phyloP scores from a whole-genome alignment of 1,140 invertebrate species.

The Mylabris phalerata region DNA sequence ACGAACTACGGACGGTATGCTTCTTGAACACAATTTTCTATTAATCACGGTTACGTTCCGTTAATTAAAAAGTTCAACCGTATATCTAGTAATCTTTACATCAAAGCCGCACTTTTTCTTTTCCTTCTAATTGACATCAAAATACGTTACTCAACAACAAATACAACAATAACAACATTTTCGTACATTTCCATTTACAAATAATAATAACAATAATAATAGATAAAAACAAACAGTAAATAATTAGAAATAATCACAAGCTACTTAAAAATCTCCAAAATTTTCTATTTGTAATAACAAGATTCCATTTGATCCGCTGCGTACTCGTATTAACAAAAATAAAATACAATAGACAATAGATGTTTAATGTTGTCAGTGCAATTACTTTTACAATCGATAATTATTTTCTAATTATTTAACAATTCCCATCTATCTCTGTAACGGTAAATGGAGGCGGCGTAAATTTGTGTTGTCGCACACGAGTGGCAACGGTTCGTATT shows the following conservation, averaged over 20 bases:
- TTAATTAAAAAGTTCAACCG: conserved; percentile 40
- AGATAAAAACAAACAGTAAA: too few species aligned
- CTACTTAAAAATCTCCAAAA: too few species aligned
- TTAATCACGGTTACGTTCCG: conserved; percentile 41
- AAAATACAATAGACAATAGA: conserved; percentile 9
- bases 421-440: too few species aligned
- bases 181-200: too few species aligned
- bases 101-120: conserved; percentile 29
- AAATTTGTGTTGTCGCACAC: too few species aligned
- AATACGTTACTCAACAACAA: conserved; percentile 1
- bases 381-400: conserved; percentile 10
- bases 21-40: conserved; percentile 40
- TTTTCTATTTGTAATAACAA: too few species aligned
- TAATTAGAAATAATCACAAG: too few species aligned
- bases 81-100: conserved; percentile 35
- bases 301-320: too few species aligned
- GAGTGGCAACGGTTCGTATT: neutral
- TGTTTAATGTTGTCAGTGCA: conserved; percentile 2
- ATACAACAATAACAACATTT: too few species aligned
- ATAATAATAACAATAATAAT: too few species aligned
- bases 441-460: too few species aligned
- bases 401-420: conserved; percentile 1
- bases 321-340: too few species aligned
- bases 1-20: conserved; percentile 32
- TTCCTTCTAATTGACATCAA: conserved; percentile 28